These are phyloP conservation scores for Pelodytes ibericus DNA, from an alignment of 2,797 vertebrate species.

Conservation along the genomic window DNA sequence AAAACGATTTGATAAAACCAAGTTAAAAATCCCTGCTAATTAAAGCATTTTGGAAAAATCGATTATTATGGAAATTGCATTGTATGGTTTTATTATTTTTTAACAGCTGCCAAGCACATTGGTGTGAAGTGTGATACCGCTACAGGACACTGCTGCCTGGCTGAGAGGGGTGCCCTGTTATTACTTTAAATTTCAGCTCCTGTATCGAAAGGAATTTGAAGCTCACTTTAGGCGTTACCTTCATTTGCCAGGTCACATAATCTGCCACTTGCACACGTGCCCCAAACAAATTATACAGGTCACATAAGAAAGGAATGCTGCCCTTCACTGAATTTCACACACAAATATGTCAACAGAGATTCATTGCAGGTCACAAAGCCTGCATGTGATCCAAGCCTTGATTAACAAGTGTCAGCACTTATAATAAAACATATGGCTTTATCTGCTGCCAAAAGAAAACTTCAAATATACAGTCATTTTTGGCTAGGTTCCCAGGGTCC, in stretches of 20 bases:
- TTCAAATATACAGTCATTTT: too few species aligned
- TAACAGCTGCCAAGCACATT: too few species aligned
- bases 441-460: too few species aligned
- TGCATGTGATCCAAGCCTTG: background rate
- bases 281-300: slow-evolving; percentile 24
- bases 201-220: slow-evolving; percentile 4
- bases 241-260: slow-evolving; percentile 1
- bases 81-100: too few species aligned
- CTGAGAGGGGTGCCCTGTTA: too few species aligned
- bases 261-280: slow-evolving; percentile 37
- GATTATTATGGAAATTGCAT: too few species aligned
- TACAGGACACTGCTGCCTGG: too few species aligned
- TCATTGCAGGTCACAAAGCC: background rate
- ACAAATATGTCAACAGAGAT: background rate
- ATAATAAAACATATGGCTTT: background rate
- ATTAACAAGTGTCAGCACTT: background rate
- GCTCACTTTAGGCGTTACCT: slow-evolving; percentile 35
- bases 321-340: background rate
- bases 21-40: too few species aligned
- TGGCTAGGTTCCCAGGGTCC: too few species aligned
- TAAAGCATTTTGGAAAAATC: too few species aligned
- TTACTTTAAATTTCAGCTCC: background rate
- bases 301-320: slow-evolving; percentile 45
- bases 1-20: too few species aligned
- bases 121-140: too few species aligned